Percentiles rank a stretch among this genome's conserved stretches.
Evolutionary conservation across 2,113 vertebrate genomes (phyloP).

Genomic region (Colinus virginianus): DNA sequence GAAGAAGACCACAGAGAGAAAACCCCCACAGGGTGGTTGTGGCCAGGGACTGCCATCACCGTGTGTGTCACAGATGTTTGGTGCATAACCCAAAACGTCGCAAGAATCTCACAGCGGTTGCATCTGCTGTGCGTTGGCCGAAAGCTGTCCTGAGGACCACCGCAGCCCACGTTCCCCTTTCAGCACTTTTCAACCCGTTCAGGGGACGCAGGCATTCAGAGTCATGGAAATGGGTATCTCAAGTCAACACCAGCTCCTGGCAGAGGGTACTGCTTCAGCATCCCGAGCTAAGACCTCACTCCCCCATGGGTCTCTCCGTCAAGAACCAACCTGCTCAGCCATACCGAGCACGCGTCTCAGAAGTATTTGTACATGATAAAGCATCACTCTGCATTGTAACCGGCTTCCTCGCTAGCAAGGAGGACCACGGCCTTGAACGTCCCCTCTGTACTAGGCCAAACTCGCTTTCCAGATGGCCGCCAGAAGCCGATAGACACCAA

Average conservation of each 20-base stretch:
- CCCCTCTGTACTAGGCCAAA: neutral
- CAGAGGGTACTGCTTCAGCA: neutral
- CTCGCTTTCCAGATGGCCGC: slow-evolving; percentile 44
- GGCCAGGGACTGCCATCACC: neutral
- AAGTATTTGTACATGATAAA: slow-evolving; percentile 28
- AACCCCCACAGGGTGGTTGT: neutral
- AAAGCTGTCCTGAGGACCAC: neutral
- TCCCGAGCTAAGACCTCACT: neutral
- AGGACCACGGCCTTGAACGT: neutral
- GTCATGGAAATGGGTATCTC: neutral
- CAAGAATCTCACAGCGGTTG: fast-evolving
- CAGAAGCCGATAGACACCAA: slow-evolving; percentile 31
- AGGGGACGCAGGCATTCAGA: neutral
- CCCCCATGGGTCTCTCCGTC: neutral
- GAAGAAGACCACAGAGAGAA: neutral
- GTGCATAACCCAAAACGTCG: neutral
- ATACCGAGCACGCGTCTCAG: neutral
- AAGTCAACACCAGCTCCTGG: neutral
- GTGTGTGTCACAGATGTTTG: fast-evolving
- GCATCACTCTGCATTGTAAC: neutral
- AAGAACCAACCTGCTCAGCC: neutral
- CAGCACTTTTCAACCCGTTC: neutral
- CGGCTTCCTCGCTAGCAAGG: neutral
- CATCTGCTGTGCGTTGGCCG: fast-evolving
- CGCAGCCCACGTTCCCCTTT: neutral